phyloP scores from a whole-genome alignment of 2,797 vertebrate genomes.

The Hoplostethus mediterraneus region DNA sequence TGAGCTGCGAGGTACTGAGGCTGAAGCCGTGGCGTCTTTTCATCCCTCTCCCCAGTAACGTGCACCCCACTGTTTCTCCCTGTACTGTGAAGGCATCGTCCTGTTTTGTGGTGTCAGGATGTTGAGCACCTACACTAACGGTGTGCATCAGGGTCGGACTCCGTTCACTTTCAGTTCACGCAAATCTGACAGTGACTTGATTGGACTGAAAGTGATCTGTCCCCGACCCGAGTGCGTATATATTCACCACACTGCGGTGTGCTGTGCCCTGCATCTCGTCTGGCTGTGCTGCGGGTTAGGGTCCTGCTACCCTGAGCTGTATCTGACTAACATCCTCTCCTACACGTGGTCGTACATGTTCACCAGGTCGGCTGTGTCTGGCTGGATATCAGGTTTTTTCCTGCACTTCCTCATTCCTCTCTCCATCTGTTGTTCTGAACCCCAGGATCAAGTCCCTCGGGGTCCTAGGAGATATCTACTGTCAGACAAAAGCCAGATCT shows the following conservation, averaged over 20 bases:
- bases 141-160: constrained; percentile 38
- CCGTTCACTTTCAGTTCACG: constrained; percentile 40
- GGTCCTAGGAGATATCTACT: neutral
- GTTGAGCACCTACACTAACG: constrained; percentile 11
- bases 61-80: constrained; percentile 43
- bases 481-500: neutral
- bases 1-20: constrained; percentile 64
- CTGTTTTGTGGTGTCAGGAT: constrained; percentile 25
- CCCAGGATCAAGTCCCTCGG: neutral
- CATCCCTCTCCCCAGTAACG: constrained; percentile 38
- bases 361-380: constrained; percentile 4
- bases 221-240: constrained; percentile 7
- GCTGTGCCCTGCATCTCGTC: constrained; percentile 11
- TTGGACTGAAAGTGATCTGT: constrained; percentile 38
- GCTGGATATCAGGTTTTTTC: constrained; percentile 43
- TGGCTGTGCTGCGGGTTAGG: constrained; percentile 18
- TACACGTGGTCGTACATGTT: constrained; percentile 22
- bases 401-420: constrained; percentile 21
- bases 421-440: neutral
- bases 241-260: neutral
- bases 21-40: constrained; percentile 8
- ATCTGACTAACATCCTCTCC: constrained; percentile 42
- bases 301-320: constrained; percentile 35
- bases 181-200: neutral
- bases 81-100: constrained; percentile 7